Conservation (phyloP, 2,888 invertebrate genomes). For the Nomada fucata region DNA sequence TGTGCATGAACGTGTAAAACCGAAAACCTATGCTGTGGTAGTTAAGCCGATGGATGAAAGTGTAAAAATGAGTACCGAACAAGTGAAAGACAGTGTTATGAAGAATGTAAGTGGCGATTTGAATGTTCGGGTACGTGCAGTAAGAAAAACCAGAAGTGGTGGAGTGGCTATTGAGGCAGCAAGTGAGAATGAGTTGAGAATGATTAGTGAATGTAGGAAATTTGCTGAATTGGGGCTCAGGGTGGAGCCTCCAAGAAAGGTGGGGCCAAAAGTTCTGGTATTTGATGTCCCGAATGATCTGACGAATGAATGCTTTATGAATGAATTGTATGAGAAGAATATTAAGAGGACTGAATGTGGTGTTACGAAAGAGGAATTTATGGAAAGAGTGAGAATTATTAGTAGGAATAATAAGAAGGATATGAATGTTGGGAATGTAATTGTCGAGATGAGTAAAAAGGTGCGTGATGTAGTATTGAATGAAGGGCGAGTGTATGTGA, state of each 20-base stretch:
- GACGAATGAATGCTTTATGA: background rate
- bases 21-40: background rate
- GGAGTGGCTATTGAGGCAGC: constrained; percentile 13
- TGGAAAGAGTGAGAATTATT: background rate
- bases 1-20: background rate
- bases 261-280: background rate
- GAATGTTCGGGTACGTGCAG: background rate
- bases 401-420: constrained; percentile 11
- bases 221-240: background rate
- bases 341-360: background rate
- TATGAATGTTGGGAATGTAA: background rate
- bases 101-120: background rate
- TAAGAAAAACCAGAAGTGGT: background rate
- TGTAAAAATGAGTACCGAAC: background rate
- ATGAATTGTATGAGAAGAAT: constrained; percentile 17
- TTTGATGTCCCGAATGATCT: constrained; percentile 20
- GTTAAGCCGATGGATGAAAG: background rate
- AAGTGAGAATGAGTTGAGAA: background rate
- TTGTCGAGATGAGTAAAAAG: background rate
- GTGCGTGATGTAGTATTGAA: background rate
- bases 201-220: background rate
- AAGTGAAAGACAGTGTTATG: background rate
- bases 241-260: background rate
- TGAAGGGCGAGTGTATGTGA: constrained; percentile 19
- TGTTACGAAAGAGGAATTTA: too few relatives aligned